Conservation (phyloP, 1,140 invertebrate species). For the Lycorma delicatula region DNA sequence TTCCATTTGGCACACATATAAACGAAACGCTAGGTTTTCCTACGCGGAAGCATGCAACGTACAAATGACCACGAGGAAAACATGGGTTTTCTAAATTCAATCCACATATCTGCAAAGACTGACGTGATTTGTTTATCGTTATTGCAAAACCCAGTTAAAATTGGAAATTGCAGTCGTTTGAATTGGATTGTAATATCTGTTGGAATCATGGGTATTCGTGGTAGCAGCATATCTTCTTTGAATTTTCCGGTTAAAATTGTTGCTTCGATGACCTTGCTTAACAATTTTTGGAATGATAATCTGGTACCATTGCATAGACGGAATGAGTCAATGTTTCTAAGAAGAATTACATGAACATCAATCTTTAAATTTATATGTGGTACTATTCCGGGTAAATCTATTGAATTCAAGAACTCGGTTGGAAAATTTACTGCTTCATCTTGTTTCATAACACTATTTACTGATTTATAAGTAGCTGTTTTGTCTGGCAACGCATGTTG, state of each 20-base stretch:
- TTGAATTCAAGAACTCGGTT: conserved; percentile 33
- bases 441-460: conserved; percentile 32
- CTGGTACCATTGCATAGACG: conserved; percentile 39
- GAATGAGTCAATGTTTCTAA: conserved; percentile 35
- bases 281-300: conserved; percentile 36
- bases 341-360: conserved; percentile 36
- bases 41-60: conserved; percentile 32
- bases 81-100: conserved; percentile 24
- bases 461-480: conserved; percentile 27
- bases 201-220: conserved; percentile 18
- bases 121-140: conserved; percentile 38
- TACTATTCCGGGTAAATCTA: conserved; percentile 35
- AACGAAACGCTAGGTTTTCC: neutral
- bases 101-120: conserved; percentile 23
- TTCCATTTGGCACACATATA: conserved; percentile 7
- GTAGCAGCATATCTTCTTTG: conserved; percentile 15
- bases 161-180: conserved; percentile 31
- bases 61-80: conserved; percentile 36
- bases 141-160: conserved; percentile 39
- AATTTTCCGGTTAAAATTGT: conserved; percentile 10
- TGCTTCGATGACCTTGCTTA: conserved; percentile 30
- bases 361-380: conserved; percentile 36
- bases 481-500: conserved; percentile 20
- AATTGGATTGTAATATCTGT: conserved; percentile 18
- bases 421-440: conserved; percentile 34